Evolutionary conservation across 2,888 invertebrate genomes (phyloP).

Genomic region (Calliopum simillimum): DNA sequence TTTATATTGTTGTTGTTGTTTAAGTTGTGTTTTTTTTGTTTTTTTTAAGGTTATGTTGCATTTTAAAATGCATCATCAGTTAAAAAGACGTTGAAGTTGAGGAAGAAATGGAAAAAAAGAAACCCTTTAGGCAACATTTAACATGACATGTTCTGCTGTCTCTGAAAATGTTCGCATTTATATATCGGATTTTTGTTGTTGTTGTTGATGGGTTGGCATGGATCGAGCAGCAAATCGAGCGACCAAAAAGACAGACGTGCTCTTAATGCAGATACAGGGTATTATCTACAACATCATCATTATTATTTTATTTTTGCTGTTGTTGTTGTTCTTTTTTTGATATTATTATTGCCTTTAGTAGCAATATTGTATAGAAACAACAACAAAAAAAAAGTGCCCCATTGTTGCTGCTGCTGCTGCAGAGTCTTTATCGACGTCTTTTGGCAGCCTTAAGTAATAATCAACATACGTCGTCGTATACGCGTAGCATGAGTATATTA

Average conservation of each 20-base stretch:
- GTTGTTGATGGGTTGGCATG: slow-evolving; percentile 17
- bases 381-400: slow-evolving; percentile 23
- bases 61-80: slow-evolving; percentile 12
- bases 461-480: slow-evolving; percentile 1
- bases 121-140: slow-evolving; percentile 24
- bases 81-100: background rate
- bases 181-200: slow-evolving; percentile 11
- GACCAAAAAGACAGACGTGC: slow-evolving; percentile 36
- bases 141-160: slow-evolving; percentile 16
- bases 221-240: slow-evolving; percentile 7
- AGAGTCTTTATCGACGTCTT: slow-evolving; percentile 18
- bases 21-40: slow-evolving; percentile 16
- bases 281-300: slow-evolving; percentile 43
- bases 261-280: slow-evolving; percentile 34
- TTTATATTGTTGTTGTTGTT: slow-evolving; percentile 1
- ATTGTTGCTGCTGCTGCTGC: slow-evolving; percentile 22
- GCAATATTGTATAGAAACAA: slow-evolving; percentile 23
- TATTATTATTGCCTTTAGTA: slow-evolving; percentile 8
- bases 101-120: background rate
- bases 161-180: too few relatives aligned
- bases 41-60: slow-evolving; percentile 20
- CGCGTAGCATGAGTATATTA: background rate
- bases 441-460: slow-evolving; percentile 26
- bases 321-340: slow-evolving; percentile 17
- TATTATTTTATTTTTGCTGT: slow-evolving; percentile 2